phyloP scores from a whole-genome alignment of 2,797 vertebrate genomes.

The Squalus acanthias region DNA sequence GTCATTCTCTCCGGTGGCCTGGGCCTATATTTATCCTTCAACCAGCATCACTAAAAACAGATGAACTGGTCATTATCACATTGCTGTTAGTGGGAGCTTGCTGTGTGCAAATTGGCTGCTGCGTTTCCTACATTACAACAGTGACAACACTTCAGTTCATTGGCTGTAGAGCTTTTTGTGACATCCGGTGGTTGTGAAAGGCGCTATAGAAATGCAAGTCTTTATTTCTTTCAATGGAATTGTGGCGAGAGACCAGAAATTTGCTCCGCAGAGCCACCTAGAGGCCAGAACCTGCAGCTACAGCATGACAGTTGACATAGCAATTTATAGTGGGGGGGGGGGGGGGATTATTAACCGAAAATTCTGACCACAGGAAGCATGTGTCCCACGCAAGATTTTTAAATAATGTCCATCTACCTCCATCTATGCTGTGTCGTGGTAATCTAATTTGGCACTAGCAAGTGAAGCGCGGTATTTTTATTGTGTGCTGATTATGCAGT shows the following conservation, averaged over 20 bases:
- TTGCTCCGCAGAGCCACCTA: background rate
- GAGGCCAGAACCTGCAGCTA: background rate
- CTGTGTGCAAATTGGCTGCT: no score
- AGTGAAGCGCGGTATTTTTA: slow-evolving; percentile 3
- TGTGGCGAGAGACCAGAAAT: background rate
- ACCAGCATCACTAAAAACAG: no score
- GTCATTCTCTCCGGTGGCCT: no score
- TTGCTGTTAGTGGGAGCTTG: no score
- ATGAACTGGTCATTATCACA: no score
- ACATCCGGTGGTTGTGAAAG: no score
- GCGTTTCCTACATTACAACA: no score
- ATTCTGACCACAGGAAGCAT: background rate
- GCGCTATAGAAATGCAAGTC: no score
- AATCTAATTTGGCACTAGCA: background rate
- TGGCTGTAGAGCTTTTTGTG: no score
- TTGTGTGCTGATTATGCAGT: background rate
- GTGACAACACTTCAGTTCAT: no score
- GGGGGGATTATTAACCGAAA: background rate
- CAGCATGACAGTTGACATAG: background rate
- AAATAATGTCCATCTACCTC: background rate
- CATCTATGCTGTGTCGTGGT: background rate
- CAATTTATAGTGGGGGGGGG: background rate
- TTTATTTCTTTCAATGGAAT: background rate
- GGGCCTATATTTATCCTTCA: no score
- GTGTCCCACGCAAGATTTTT: background rate